Base-by-base conservation (phyloP, 1,140 invertebrate species). In the Teleopsis dalmanni region DNA sequence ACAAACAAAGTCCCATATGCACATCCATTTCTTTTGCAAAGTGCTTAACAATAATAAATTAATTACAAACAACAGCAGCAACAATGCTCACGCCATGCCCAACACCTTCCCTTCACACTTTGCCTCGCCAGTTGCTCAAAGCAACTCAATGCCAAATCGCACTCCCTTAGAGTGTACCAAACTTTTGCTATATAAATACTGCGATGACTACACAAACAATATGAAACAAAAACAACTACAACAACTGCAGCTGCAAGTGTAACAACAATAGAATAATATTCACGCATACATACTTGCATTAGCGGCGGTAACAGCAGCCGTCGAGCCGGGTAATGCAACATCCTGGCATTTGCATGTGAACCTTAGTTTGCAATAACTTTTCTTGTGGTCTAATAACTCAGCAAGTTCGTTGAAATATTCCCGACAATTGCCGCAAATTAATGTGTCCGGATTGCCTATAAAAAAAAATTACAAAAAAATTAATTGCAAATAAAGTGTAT, bases 381-480 rank as follows among this genome's bases (percentile, higher is more conserved):
- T 85, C 73, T 91, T 91, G 76, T 91, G 88, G 60, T 90, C 85
- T 55, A 90, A 78, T 58, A 91, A 76, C 59, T 88, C 86, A 60
- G 84, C 81, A 26, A 91, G 76, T 57, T 87, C 86, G 41, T 81
- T 81, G 71, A 90, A 91, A 72, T 86, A 81, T 73, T 88, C 84
- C 58, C 87, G 77, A 71, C 88, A 91, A 72, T 88, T 89, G 52
- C 88, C 88, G 71, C 88, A 91, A 61, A 91, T 91, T 66, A 91
- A 76, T 65, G 90, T 87, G 70, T 91, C 88, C 56, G 84, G 84
- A 73, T 85, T 87, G 74, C 83, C 86, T 88, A 73, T 9, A 47
- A 46, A 47, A 14, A 50, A 19, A 35, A 16, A 40, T 11, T 16
- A 45, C 25, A 26, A 45, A 4, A 36, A 25, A 27, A 4, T 6